Evolutionary conservation across 1,140 invertebrate species (phyloP).

Genomic region (Coenobita brevimanus): DNA sequence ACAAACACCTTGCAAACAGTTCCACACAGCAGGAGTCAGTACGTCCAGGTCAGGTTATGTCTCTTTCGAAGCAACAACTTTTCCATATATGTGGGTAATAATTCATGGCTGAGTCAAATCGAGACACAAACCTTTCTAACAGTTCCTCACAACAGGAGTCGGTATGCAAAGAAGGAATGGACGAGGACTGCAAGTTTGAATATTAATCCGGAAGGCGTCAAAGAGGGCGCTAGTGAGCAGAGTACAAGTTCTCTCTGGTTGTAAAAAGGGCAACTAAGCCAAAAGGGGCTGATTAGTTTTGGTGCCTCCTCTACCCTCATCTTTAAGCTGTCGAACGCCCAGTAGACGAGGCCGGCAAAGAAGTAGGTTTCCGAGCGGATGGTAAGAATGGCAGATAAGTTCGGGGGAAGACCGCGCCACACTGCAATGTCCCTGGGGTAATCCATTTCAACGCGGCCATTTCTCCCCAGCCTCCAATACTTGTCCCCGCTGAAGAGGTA

Average conservation of each 20-base stretch:
- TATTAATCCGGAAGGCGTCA: not conserved
- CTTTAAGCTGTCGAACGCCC: slow-evolving; percentile 91
- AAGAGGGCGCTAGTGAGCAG: not conserved
- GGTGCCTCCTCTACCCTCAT: slow-evolving; percentile 87
- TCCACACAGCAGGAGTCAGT: too few species aligned
- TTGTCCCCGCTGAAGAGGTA: slow-evolving; percentile 83
- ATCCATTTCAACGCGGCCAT: slow-evolving; percentile 74
- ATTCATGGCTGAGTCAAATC: too few species aligned
- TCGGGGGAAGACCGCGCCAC: slow-evolving; percentile 76
- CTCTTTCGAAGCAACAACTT: too few species aligned
- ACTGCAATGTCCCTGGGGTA: slow-evolving; percentile 77
- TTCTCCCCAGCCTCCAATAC: slow-evolving; percentile 85
- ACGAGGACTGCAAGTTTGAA: not conserved
- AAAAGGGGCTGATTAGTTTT: slow-evolving; percentile 82
- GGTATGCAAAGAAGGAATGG: too few species aligned
- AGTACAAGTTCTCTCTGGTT: not conserved
- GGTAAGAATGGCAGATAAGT: slow-evolving; percentile 76
- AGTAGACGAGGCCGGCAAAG: slow-evolving; percentile 92
- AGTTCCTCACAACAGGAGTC: too few species aligned
- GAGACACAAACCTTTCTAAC: too few species aligned
- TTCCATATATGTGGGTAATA: too few species aligned
- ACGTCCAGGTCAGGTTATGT: too few species aligned
- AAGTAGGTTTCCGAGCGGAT: slow-evolving; percentile 87
- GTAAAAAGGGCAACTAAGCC: slow-evolving; percentile 84
- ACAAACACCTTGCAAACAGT: too few species aligned